Base-by-base conservation (phyloP, 2,113 vertebrate species). In the Dasyornis broadbenti region DNA sequence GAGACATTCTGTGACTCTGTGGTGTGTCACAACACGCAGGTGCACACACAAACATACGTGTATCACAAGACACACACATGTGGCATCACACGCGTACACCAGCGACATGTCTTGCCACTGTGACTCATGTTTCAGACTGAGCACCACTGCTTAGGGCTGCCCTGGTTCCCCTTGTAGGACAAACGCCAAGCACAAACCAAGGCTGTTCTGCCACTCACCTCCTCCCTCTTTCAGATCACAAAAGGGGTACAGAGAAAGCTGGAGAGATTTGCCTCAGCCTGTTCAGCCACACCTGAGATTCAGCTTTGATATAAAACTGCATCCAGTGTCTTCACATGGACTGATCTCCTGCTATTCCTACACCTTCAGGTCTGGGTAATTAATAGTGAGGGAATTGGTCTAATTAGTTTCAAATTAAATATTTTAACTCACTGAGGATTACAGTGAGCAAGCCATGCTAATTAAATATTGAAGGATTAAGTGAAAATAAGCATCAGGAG, bases 391-490 rank as follows among this genome's bases (percentile, higher is more conserved):
- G 30, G 35, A 59, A 85, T 83, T 64, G 61, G 59, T 57, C 50
- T 79, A 79, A 91, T 90, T 90, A 84, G 27, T 86, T 96, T 91
- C 63, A 81, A 91, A 95, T 94, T 71, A 90, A 72, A 33, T 54
- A 6, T 94, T 79, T 81, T 42, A 14, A 68, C 7, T 82, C 50
- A 78, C 22, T 24, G 31, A 76, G 24, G 88, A 87, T 86, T 83
- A 82, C 11, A 72, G 65, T 6, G 1, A 71, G 45, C 53, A 94
- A 84, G 52, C 57, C 49, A 18, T 63, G 13, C 64, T 94, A 92
- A 97, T 94, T 94, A 94, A 94, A 94, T 87, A 90, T 47, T 88
- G 59, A 95, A 88, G 54, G 22, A 79, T 4, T 49, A 76, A 71
- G 37, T 69, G 53, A 44, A 63, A 94, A 70, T 54, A 90, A 91